Percentiles rank a stretch among this genome's conserved stretches.
phyloP scores from a whole-genome alignment of 2,797 vertebrate genomes.

The Somateria mollissima region DNA sequence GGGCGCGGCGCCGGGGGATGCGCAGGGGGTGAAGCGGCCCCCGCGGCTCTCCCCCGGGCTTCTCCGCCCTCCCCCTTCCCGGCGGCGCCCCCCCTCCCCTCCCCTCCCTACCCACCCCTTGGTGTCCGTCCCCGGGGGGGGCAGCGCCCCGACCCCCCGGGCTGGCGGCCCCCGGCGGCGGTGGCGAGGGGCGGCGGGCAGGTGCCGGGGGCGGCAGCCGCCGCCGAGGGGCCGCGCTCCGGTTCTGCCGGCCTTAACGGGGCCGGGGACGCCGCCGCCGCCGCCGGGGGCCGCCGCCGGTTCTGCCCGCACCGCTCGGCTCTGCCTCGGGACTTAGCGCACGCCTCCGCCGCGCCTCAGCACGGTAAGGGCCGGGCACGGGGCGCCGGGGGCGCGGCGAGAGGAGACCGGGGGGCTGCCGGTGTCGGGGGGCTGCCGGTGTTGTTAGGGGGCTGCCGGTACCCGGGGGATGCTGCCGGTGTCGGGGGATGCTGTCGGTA shows the following conservation, averaged over 20 bases:
- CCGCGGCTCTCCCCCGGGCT: not conserved
- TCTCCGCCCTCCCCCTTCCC: not conserved
- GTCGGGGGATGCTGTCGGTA: too few relatives aligned
- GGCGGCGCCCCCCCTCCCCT: not conserved
- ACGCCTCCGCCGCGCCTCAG: not conserved
- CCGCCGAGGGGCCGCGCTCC: conserved; percentile 33
- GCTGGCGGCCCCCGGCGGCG: conserved; percentile 24
- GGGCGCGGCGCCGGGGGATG: not conserved
- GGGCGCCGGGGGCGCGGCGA: not conserved
- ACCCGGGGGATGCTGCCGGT: too few relatives aligned
- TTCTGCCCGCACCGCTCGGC: not conserved
- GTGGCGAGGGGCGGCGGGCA: conserved; percentile 40
- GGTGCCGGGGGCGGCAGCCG: not conserved
- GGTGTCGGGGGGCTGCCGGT: not conserved
- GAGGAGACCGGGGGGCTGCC: not conserved
- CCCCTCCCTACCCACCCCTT: not conserved
- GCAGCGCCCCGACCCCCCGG: not conserved
- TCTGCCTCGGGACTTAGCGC: not conserved
- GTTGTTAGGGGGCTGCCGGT: too few relatives aligned
- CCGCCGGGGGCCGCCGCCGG: not conserved
- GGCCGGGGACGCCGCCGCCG: not conserved
- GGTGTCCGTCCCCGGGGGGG: not conserved
- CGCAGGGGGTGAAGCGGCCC: conserved; percentile 47
- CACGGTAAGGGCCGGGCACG: not conserved
- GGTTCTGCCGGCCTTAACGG: not conserved